Percentiles rank a stretch among this genome's conserved stretches.
Evolutionary conservation across 2,113 vertebrate species (phyloP).

Genomic region (Epinephelus cyanopodus): DNA sequence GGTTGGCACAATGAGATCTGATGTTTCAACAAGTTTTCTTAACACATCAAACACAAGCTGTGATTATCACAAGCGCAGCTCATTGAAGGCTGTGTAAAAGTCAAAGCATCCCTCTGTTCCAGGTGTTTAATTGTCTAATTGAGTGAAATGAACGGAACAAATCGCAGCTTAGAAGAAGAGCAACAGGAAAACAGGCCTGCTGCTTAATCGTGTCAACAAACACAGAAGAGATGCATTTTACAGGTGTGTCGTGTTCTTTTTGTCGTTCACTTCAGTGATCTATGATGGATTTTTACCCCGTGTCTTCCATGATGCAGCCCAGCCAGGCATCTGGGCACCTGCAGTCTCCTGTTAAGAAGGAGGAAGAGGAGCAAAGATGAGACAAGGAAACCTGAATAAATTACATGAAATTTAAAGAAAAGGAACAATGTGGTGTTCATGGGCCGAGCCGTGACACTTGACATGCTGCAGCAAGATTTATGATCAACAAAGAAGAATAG

Average conservation of each 20-base stretch:
- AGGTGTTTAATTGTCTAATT: slow-evolving; percentile 50
- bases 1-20: background rate
- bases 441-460: background rate
- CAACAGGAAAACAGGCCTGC: background rate
- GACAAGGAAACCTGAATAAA: background rate
- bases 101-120: slow-evolving; percentile 19
- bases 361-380: background rate
- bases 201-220: background rate
- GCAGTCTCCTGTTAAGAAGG: slow-evolving; percentile 89
- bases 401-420: background rate
- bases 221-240: background rate
- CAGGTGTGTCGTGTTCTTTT: slow-evolving; percentile 2
- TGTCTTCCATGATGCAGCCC: slow-evolving; percentile 98
- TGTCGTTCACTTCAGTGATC: background rate
- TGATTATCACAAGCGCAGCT: slow-evolving; percentile 17
- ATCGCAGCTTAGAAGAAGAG: background rate
- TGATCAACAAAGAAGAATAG: background rate
- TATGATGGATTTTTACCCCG: slow-evolving; percentile 86
- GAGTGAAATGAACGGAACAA: slow-evolving; percentile 42
- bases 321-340: slow-evolving; percentile 94
- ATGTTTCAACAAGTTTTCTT: slow-evolving; percentile 5
- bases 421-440: background rate
- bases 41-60: slow-evolving; percentile 21
- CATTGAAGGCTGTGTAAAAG: slow-evolving; percentile 9
- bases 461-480: background rate